phyloP scores from a whole-genome alignment of 2,113 vertebrate species.

The Upupa epops region DNA sequence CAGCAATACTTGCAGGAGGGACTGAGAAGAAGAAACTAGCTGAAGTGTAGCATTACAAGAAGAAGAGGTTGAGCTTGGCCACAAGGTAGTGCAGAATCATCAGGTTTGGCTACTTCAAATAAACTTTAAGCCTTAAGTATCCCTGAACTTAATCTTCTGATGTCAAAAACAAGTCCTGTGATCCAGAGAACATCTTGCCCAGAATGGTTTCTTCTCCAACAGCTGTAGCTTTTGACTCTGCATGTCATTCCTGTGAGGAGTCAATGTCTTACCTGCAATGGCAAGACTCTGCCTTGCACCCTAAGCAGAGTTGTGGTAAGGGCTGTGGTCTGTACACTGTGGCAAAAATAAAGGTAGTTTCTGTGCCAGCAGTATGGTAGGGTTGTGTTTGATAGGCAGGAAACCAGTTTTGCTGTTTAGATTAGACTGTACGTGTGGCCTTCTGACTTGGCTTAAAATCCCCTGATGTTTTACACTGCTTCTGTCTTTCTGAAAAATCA shows the following conservation, averaged over 20 bases:
- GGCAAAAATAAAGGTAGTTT: background rate
- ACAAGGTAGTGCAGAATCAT: background rate
- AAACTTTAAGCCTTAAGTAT: background rate
- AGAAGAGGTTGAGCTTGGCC: background rate
- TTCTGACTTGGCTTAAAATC: background rate
- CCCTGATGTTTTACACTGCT: background rate
- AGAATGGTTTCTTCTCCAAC: background rate
- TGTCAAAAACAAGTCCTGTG: background rate
- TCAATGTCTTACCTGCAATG: background rate
- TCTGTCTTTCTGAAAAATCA: background rate
- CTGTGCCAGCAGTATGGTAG: background rate
- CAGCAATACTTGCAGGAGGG: background rate
- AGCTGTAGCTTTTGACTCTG: background rate
- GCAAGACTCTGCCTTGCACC: background rate
- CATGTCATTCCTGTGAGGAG: background rate
- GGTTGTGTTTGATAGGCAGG: background rate
- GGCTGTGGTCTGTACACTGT: rapidly evolving
- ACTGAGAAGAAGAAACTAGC: background rate
- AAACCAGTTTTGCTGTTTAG: background rate
- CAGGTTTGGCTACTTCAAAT: background rate
- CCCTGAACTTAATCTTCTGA: background rate
- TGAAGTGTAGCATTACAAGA: background rate
- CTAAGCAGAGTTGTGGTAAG: background rate
- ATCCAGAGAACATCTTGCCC: background rate
- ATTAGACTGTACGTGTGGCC: background rate